These are phyloP conservation scores for Drosophila atroscutellata DNA, from an alignment of 2,888 invertebrate genomes.

Conservation along the genomic window DNA sequence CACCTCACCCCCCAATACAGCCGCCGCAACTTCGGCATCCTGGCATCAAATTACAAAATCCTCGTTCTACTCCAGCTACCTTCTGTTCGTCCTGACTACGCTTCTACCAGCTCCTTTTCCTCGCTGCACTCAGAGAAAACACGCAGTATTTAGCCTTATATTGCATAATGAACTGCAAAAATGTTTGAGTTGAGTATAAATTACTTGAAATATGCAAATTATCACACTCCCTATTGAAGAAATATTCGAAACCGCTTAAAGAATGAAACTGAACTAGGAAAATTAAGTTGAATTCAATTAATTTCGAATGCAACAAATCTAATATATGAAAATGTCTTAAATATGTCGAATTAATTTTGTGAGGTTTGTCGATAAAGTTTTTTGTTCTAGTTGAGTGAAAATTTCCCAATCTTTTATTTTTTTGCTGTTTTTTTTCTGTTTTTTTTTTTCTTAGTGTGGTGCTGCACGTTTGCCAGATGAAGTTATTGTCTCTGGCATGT, in stretches of 20 bases:
- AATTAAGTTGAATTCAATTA: not conserved
- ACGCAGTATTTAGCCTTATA: not conserved
- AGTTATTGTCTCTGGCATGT: constrained; percentile 76
- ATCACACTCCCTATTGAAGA: not conserved
- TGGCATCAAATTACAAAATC: constrained; percentile 79
- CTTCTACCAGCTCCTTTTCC: not conserved
- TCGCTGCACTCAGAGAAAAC: not conserved
- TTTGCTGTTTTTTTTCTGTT: not conserved
- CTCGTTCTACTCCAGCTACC: constrained; percentile 28
- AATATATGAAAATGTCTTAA: not conserved
- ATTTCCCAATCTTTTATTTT: not conserved
- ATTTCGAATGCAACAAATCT: not conserved
- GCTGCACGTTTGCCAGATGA: constrained; percentile 53
- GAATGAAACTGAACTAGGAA: not conserved
- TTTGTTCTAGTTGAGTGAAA: not conserved
- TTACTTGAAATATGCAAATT: not conserved
- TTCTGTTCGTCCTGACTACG: constrained; percentile 24
- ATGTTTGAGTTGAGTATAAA: not conserved
- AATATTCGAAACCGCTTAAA: not conserved
- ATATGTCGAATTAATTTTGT: no score
- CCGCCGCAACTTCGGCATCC: constrained; percentile 17
- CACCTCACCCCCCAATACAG: constrained; percentile 1
- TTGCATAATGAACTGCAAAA: not conserved
- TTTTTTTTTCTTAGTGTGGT: not conserved
- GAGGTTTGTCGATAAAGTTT: no score